Conservation (phyloP, 2,797 vertebrate species). For the Thamnophis elegans region DNA sequence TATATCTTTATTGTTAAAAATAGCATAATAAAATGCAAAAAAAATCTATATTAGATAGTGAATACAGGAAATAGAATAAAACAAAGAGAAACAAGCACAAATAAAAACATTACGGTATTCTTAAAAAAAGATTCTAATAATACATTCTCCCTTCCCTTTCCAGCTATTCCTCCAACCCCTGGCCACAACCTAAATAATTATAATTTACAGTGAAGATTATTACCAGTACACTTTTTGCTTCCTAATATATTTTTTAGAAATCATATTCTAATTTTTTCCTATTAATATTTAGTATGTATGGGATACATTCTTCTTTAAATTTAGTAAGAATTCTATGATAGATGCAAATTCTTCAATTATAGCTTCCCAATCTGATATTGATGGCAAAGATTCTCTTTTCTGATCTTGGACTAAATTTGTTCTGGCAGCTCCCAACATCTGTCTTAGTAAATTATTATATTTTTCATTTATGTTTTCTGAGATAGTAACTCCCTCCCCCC, state of each 20-base stretch:
- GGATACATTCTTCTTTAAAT: background rate
- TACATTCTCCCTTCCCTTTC: background rate
- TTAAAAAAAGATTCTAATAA: background rate
- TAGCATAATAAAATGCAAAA: background rate
- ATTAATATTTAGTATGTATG: background rate
- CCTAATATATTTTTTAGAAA: background rate
- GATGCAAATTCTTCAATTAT: background rate
- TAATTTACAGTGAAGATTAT: background rate
- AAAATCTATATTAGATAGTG: background rate
- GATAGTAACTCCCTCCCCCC: background rate
- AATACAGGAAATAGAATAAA: background rate
- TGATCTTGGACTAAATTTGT: background rate
- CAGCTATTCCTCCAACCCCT: background rate
- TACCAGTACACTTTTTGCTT: background rate
- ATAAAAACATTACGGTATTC: background rate
- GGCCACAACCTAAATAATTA: background rate
- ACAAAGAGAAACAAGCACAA: background rate
- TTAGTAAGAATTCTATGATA: background rate
- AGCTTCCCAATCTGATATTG: background rate
- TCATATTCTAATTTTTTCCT: background rate
- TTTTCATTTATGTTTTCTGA: background rate
- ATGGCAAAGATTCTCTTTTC: background rate
- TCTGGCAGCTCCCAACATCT: background rate
- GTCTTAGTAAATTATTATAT: background rate
- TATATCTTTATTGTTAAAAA: background rate